Evolutionary conservation across 1,140 invertebrate species (phyloP).

Genomic region (Rhagoletis pomonella): DNA sequence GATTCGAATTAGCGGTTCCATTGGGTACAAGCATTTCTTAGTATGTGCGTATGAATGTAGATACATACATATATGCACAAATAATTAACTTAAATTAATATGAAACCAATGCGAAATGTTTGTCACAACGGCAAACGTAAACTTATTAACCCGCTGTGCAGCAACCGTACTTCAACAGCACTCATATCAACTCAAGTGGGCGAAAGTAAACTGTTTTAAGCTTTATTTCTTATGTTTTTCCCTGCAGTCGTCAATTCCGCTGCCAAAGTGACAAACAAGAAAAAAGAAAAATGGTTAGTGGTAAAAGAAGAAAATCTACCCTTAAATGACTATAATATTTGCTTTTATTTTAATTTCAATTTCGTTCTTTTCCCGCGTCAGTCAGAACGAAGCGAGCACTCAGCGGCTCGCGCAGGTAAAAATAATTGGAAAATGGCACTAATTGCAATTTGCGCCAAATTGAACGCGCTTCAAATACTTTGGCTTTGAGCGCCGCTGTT

Average conservation of each 20-base stretch:
- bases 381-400: conserved; percentile 25
- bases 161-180: conserved; percentile 10
- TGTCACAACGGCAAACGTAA: conserved; percentile 3
- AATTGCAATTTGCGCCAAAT: conserved; percentile 46
- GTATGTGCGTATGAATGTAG: background rate
- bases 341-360: conserved; percentile 39
- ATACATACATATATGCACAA: no score
- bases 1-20: background rate
- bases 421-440: conserved; percentile 50
- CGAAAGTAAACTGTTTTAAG: conserved; percentile 36
- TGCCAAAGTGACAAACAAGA: conserved; percentile 8
- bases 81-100: conserved; percentile 38
- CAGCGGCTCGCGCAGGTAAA: conserved; percentile 41
- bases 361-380: background rate
- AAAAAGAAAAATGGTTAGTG: background rate
- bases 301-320: background rate
- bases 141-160: conserved; percentile 5
- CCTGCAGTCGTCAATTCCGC: conserved; percentile 1
- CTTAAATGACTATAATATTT: conserved; percentile 48
- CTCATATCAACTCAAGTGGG: conserved; percentile 35
- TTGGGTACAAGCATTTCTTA: background rate
- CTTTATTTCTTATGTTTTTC: background rate
- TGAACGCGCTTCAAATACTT: conserved; percentile 40
- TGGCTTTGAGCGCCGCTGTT: conserved; percentile 5
- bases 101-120: background rate